Base-by-base conservation (phyloP, 2,797 vertebrate species). In the Microctenopoma stevenorrisi region DNA sequence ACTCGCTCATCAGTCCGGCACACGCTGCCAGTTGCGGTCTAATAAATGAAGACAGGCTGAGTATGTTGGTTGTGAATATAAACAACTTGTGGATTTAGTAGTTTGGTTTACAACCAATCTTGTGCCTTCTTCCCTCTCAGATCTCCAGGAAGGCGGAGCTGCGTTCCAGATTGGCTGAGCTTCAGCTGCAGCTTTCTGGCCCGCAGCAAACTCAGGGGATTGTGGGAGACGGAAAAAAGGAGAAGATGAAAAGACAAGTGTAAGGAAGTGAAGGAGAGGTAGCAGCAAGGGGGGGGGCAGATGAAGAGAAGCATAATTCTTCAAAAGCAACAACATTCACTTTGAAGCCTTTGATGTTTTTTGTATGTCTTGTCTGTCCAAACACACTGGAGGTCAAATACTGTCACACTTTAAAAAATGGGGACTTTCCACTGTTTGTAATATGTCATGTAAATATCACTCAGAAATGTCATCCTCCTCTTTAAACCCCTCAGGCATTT, bases 181-280 rank as follows among this genome's bases (percentile, higher is more conserved):
- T 95, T 86, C 92, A 94, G 93, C 93, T 92, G 93, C 94, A 94
- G 90, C 93, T 90, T 91, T 93, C 91, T 93, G 92, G 91, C 93
- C 93, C 87, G 76, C 93, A 94, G 94, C 93, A 91, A 93, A 91
- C 91, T 91, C 93, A 83, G 58, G 91, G 91, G 91, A 93, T 85
- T 87, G 91, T 88, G 88, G 91, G 85, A 91, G 89, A 92, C 87
- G 84, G 78, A 78, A 89, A 93, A 87, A 83, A 91, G 87, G 92
- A 93, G 88, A 92, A 93, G 90, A 94, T 94, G 93, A 95, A 94
- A 93, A 94, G 93, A 94, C 93, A 90, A 93, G 92, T 91, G 94
- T 94, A 94, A 94, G 94, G 86, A 91, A 88, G 82, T 88, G 89
- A 89, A 81, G 70, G 82, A 88, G 84, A 77, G 72, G 87, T 82